phyloP scores from a whole-genome alignment of 1,140 invertebrate species.

The Drosophila nigromelanica region DNA sequence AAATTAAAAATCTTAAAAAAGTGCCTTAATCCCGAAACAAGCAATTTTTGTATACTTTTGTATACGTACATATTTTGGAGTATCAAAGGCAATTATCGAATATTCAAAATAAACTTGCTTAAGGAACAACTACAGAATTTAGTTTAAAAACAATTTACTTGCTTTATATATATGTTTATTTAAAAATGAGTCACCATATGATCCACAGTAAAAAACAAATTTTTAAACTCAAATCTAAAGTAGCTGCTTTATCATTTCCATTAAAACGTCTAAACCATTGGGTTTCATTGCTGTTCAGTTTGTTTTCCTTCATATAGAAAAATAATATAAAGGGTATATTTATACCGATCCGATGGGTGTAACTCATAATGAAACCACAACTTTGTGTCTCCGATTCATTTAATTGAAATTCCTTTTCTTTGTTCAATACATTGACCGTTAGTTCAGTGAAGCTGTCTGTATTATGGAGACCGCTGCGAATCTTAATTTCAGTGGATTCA shows the following conservation, averaged over 20 bases:
- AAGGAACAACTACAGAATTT: too few relatives aligned
- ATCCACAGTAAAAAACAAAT: background rate
- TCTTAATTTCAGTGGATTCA: conserved; percentile 9
- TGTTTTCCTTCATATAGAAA: conserved; percentile 36
- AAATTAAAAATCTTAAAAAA: too few relatives aligned
- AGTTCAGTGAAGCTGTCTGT: conserved; percentile 16
- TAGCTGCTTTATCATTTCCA: conserved; percentile 1
- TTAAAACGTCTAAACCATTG: conserved; percentile 41
- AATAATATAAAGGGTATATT: background rate
- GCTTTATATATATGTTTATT: too few relatives aligned
- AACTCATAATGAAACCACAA: conserved; percentile 46
- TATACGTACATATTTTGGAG: too few relatives aligned
- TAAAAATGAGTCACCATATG: background rate
- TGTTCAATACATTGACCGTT: conserved; percentile 9
- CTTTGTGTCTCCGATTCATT: background rate
- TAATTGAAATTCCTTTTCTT: too few relatives aligned
- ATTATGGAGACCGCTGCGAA: conserved; percentile 4
- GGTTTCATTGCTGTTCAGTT: background rate
- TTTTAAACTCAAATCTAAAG: background rate
- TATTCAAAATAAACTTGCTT: too few relatives aligned
- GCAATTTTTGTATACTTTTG: too few relatives aligned
- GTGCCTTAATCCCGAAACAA: too few relatives aligned
- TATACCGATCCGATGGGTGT: conserved; percentile 1
- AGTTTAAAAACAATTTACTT: too few relatives aligned
- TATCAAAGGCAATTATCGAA: too few relatives aligned